Evolutionary conservation across 2,888 invertebrate genomes (phyloP), one percentile per base, ranked within the genome.

Genomic region (Apotomis betuletana): DNA sequence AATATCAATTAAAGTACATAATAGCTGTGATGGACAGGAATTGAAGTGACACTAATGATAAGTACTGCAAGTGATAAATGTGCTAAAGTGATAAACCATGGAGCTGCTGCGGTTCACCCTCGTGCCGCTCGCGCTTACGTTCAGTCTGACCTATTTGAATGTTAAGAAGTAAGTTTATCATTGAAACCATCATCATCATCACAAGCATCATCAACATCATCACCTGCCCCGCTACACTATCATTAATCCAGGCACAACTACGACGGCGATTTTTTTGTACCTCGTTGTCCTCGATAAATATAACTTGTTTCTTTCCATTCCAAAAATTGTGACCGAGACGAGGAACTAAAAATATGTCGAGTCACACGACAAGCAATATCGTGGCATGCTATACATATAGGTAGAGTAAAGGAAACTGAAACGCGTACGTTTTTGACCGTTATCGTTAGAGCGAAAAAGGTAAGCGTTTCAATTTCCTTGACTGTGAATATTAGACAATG

Each of bases 101-200:
- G 91, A 90, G 77, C 79, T 91, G 72, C 73, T 92, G 57, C 85
- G 87, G 10, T 38, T 91, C 12, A 80, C 87, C 0, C 68, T 92
- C 75, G 76, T 91, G 69, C 91, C 92, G 52, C 77, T 93, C 15
- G 76, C 82, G 5, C 85, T 93, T 12, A 90, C 91, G 27, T 74
- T 93, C 55, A 89, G 88, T 41, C 80, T 91, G 4, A 90, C 91
- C 15, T 89, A 74, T 75, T 76, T 90, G 27, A 89, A 90, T 78
- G 85, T 91, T 69, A 90, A 85, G 79, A 90, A 82, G 91, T 90
- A 78, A 88, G 90, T 87, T 75, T 46, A 49, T 64, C 63, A 6
- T 54, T 52, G 41, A 9, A 58, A n/a, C 8, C 27, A 54, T 52
- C 62, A 54, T 41, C 41, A 55, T 27, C 15, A 10, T 41, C n/a